phyloP scores from a whole-genome alignment of 2,888 invertebrate genomes.

The Eledona agricola region DNA sequence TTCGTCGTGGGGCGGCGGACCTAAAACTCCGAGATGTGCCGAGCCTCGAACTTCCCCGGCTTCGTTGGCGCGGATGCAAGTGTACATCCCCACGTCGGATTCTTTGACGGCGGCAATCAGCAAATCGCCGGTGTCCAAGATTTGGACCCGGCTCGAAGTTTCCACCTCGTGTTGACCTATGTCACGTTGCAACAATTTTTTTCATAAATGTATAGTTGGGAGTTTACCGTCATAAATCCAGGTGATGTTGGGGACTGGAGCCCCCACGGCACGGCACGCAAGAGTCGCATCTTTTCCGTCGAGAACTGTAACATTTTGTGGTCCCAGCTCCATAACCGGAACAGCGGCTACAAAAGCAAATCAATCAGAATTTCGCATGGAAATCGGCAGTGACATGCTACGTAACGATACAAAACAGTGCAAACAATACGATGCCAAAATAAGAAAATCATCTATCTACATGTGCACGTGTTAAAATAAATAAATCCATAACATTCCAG shows the following conservation, averaged over 20 bases:
- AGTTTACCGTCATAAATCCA: constrained; percentile 91
- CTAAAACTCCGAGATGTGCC: constrained; percentile 83
- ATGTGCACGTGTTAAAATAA: constrained; percentile 25
- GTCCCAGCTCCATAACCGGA: constrained; percentile 85
- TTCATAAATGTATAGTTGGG: not conserved
- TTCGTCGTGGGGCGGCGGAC: constrained; percentile 64
- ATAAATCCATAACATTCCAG: constrained; percentile 15
- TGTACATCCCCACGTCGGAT: constrained; percentile 88
- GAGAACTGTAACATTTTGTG: constrained; percentile 87
- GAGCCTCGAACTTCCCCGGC: constrained; percentile 86
- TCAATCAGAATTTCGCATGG: not conserved
- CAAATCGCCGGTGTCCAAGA: constrained; percentile 86
- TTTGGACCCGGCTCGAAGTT: constrained; percentile 80
- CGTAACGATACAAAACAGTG: constrained; percentile 20
- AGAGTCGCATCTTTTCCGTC: constrained; percentile 94
- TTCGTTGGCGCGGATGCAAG: constrained; percentile 88
- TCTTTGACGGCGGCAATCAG: constrained; percentile 86
- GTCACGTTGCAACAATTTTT: no score
- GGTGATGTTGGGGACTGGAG: constrained; percentile 88
- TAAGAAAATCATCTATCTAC: constrained; percentile 23
- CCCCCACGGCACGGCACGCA: constrained; percentile 87
- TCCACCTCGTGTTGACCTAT: constrained; percentile 72
- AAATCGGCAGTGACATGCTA: constrained; percentile 10
- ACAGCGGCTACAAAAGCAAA: constrained; percentile 74
- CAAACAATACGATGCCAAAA: constrained; percentile 38